Evolutionary conservation across 2,113 vertebrate species (phyloP), one percentile per base, ranked within the genome.

Genomic region (Illadopsis cleaveri): DNA sequence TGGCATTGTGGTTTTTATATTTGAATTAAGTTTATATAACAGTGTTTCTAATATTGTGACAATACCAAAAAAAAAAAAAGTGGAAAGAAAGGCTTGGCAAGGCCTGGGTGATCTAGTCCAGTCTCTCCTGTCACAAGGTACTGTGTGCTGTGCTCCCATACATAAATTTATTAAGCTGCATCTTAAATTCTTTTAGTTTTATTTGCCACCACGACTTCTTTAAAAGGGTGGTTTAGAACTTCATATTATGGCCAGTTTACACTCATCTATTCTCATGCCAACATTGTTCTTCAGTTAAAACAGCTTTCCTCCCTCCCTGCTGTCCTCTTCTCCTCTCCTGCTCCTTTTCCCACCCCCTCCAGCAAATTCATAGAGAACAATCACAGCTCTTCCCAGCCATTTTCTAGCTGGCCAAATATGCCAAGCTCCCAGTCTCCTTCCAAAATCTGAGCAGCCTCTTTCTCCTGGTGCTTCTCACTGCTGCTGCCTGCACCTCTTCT

Each of bases 221-320:
- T 96, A 90, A 84, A 92, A 89, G 93, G 15, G 60, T 89, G 89
- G 79, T 94, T 96, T 84, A 89, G 92, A 97, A 83, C 71, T 93
- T 90, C n/a, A 0, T 83, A 83, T 92, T 94, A 97, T 81, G 93
- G 61, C 86, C 80, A 76, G 83, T 94, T 97, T 86, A 73, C 64
- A 60, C 44, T 90, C 91, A 97, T 93, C 76, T 97, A 92, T 97
- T 97, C 95, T 95, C 44, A 5, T 96, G 94, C 95, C 96, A 97
- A 91, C 95, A 97, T 97, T 97, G 95, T 97, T 97, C 94, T 97
- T 51, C 83, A 57, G 44, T 93, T 95, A 92, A 84, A 97, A 92
- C 91, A 64, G 65, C 65, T 76, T 81, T 57, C 94, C 94, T 94
- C 91, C 93, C 91, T 94, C 96, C 95, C 95, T 64, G 93, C 94